Evolutionary conservation across 64 coral and sea anemone species (phyloP).

Genomic region (Pocillopora damicornis): DNA sequence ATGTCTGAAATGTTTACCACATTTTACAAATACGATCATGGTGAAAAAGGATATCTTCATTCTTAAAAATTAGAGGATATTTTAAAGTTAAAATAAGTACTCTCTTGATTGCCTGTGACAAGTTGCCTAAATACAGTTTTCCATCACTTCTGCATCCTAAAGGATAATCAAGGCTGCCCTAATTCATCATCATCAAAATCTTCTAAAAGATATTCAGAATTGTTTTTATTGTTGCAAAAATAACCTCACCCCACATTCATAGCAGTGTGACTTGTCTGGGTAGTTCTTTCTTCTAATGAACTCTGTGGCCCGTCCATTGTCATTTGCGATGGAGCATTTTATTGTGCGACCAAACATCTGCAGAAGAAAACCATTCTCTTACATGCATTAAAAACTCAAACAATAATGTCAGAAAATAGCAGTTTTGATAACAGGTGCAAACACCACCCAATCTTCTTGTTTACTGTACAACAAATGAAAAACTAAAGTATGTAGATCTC

Average conservation of each 20-base stretch:
- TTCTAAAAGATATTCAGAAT: background rate
- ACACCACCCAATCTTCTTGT: background rate
- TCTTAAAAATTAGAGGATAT: too few relatives aligned
- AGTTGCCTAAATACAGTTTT: too few relatives aligned
- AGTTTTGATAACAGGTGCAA: background rate
- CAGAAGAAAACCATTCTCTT: background rate
- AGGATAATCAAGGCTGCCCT: background rate
- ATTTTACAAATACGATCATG: too few relatives aligned
- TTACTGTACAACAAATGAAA: too few relatives aligned
- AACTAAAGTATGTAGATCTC: too few relatives aligned
- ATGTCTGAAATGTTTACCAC: too few relatives aligned
- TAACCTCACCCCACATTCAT: slow-evolving; percentile 94
- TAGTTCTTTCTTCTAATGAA: slow-evolving; percentile 92
- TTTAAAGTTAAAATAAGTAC: too few relatives aligned
- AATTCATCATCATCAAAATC: background rate
- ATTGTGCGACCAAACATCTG: slow-evolving; percentile 99
- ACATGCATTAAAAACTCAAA: background rate
- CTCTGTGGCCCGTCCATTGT: slow-evolving; percentile 92
- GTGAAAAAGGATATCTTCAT: too few relatives aligned
- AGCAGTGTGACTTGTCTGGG: slow-evolving; percentile 90
- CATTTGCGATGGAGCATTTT: slow-evolving; percentile 92
- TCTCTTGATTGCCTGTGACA: too few relatives aligned
- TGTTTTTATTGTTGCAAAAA: background rate
- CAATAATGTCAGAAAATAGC: background rate
- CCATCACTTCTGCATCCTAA: too few relatives aligned